Base-by-base conservation (phyloP, 2,113 vertebrate species). In the Myrmophylax atrothorax region DNA sequence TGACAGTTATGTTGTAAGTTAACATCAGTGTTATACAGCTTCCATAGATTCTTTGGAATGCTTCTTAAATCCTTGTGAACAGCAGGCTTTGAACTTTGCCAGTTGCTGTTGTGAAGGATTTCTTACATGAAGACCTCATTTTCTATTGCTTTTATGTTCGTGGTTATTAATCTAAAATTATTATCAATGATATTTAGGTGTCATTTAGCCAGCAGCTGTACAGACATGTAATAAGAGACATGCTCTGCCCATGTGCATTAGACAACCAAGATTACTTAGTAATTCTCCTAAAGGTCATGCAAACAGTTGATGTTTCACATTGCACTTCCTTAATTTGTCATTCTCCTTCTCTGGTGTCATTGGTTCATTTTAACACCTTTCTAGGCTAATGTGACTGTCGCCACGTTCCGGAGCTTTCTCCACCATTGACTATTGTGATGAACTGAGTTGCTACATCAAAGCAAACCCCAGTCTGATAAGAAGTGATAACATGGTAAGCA, bases 401-500 rank as follows among this genome's bases (percentile, higher is more conserved):
- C 35, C 83, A 86, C 5, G 7, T 87, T 73, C 33, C 42, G 22
- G 44, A 49, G 7, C 13, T 86, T 90, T 90, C 62, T 56, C 63
- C 55, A 53, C 46, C 10, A 10, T 3, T 59, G n/a, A 49, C 28
- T 89, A 23, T 35, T 18, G 8, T 72, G 83, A 68, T 58, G 70
- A 94, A 37, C 47, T 56, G 49, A 67, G 53, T 62, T 75, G n/a
- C 78, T 75, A 46, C 80, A 90, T 76, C 66, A 87, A 91, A 95
- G 91, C 35, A 93, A 96, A 93, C 93, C 77, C 19, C 62, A 68
- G 49, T 47, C 63, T 77, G 96, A 93, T 89, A 96, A 94, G 83
- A 89, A 91, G 29, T 0, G 25, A 68, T 77, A 93, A 68, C 50
- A 64, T 5, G 46, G 15, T 89, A 56, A 96, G 81, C 50, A 82